These are phyloP conservation scores for Salvelinus sp. DNA, from an alignment of 2,113 vertebrate genomes.

Conservation along the genomic window DNA sequence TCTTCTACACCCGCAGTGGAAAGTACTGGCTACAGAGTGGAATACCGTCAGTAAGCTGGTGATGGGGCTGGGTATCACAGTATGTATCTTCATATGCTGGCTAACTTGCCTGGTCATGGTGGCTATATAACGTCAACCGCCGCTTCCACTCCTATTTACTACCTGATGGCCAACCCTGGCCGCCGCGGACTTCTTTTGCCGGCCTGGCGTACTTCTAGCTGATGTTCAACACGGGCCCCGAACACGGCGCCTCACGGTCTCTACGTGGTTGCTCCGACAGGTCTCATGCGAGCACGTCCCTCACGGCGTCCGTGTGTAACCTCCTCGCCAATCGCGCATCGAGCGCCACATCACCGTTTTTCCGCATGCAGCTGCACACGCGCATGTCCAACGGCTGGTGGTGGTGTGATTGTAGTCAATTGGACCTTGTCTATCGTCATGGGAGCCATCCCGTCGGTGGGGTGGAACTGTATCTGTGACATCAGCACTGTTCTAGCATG, in stretches of 20 bases:
- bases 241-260: conserved; percentile 95
- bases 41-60: conserved; percentile 94
- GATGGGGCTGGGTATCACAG: conserved; percentile 97
- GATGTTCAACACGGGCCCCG: conserved; percentile 98
- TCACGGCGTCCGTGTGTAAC: conserved; percentile 96
- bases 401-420: conserved; percentile 96
- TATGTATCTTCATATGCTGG: conserved; percentile 99
- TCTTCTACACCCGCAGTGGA: conserved; percentile 96
- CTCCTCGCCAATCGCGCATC: conserved; percentile 95
- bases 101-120: conserved; percentile 98
- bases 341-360: conserved; percentile 97
- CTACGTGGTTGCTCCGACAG: conserved; percentile 95
- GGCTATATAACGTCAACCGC: conserved; percentile 97
- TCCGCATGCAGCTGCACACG: conserved; percentile 98
- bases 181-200: conserved; percentile 97
- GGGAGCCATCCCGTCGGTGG: conserved; percentile 95
- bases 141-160: conserved; percentile 99
- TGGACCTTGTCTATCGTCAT: conserved; percentile 98
- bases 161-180: conserved; percentile 98
- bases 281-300: conserved; percentile 96
- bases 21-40: conserved; percentile 93
- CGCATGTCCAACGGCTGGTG: conserved; percentile 97
- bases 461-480: conserved; percentile 98
- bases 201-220: conserved; percentile 98
- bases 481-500: conserved; percentile 94